Evolutionary conservation across 2,113 vertebrate species (phyloP), one percentile per base, ranked within the genome.

Genomic region (Salvelinus sp.): DNA sequence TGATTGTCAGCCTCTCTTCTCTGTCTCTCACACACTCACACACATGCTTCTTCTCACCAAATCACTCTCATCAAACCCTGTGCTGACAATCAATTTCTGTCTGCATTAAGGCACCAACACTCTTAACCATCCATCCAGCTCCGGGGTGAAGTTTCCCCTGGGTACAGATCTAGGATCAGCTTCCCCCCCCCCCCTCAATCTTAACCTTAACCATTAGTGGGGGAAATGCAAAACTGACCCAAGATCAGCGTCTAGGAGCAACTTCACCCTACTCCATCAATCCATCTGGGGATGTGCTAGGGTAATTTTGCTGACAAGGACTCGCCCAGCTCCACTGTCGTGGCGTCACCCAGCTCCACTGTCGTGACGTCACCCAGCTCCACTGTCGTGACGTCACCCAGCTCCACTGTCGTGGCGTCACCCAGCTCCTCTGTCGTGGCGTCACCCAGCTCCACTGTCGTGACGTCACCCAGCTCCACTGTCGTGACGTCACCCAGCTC

Each of bases 291-390:
- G 5, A 20, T 73, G 73, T 76, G 62, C 44, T 62, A 66, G 70
- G 81, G 54, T 83, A 76, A 81, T 81, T 75, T 74, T 71, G 72
- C 72, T 77, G 77, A 33, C 62, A 3, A 38, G 13, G 27, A 30
- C 58, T 84, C 82, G 80, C 77, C 75, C 74, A 77, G 78, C 69
- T 72, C 33, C 33, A 33, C 33, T 33, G 33, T 33, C 33, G 6
- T 33, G 33, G 1, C 33, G 33, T 33, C 33, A 33, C 33, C 6
- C 33, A 33, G 5, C 33, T 6, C 33, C 33, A 33, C 33, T 33
- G 33, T 33, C 33, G 6, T 33, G 33, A 1, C 33, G 33, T 33
- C 30, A 33, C 30, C 30, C 30, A 33, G 4, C 4, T 6, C 30
- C 30, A 33, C 30, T 33, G 30, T 33, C 30, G 3, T 33, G 30